These are phyloP conservation scores for Stylophora pistillata DNA, from an alignment of 64 coral and sea anemone genomes.

Conservation along the genomic window DNA sequence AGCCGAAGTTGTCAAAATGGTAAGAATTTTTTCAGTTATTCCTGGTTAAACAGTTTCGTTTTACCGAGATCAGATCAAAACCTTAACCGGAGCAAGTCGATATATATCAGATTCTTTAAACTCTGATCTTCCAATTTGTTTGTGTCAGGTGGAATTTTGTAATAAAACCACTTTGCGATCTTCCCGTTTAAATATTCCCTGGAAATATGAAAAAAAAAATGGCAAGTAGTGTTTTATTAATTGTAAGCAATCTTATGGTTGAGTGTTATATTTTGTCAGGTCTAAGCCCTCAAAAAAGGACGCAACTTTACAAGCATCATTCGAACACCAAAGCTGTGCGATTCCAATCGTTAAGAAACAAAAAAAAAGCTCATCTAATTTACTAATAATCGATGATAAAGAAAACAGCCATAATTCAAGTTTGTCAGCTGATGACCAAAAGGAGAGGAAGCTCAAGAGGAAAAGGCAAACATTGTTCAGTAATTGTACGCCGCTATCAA, in stretches of 20 bases:
- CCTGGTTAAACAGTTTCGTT: neutral
- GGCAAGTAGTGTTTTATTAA: too few relatives aligned
- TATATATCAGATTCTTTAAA: too few relatives aligned
- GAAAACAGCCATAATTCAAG: neutral
- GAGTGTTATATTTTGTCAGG: neutral
- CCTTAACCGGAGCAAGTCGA: too few relatives aligned
- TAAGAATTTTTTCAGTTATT: neutral
- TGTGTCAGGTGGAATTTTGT: too few relatives aligned
- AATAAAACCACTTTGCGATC: too few relatives aligned
- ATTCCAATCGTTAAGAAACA: neutral
- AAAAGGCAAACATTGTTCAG: conserved; percentile 16
- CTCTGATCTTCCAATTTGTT: too few relatives aligned
- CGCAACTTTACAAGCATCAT: neutral
- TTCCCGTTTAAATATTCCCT: too few relatives aligned
- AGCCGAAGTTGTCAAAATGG: conserved; percentile 4
- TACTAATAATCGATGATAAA: neutral
- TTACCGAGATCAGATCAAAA: neutral
- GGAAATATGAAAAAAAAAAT: too few relatives aligned
- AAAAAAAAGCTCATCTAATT: neutral
- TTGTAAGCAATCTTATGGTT: neutral
- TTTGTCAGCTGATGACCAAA: neutral
- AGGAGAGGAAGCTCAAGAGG: neutral
- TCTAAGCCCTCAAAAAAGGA: neutral
- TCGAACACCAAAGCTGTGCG: neutral
- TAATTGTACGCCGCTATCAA: neutral